Base-by-base conservation (phyloP, 2,113 vertebrate species). In the Pygathrix nemaeus region DNA sequence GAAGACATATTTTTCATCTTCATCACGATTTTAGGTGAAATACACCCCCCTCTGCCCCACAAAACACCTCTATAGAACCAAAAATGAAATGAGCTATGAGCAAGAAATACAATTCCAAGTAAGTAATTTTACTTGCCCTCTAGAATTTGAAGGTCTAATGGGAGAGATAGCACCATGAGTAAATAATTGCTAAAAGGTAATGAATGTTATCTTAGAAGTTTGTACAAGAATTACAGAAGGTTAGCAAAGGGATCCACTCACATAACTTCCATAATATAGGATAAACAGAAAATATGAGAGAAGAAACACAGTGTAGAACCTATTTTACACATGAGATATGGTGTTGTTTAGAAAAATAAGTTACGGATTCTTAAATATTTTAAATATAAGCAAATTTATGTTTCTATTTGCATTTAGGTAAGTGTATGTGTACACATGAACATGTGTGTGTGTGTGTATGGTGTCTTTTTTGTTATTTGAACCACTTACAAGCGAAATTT, bases 1-100 rank as follows among this genome's bases (percentile, higher is more conserved):
- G 40, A 2, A 94, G n/a, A 55, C 57, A 8, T n/a, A 21, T 73
- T 55, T 55, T n/a, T 35, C 78, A 9, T 81, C 72, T 86, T 70
- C 5, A 59, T 93, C 55, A 78, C 4, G 86, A 20, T 21, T 79
- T 95, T 32, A 92, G 13, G 8, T 88, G 50, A 85, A 70, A 84
- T 59, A 40, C 83, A 70, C 21, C 1, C 13, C 13, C 21, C 30
- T 32, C 40, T 9, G 48, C n/a, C 11, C 20, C 20, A 32, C 50
- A 73, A 64, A 21, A 8, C 25, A 6, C 21, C 20, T 75, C 17
- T 23, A 72, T 30, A 82, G 50, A 79, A 83, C 11, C 27, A 30
- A 93, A 86, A 68, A 30, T n/a, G 13, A 79, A 90, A n/a, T 59
- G 50, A 96, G 23, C 75, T 91, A 68, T 75, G 8, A 78, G 10